phyloP scores from a whole-genome alignment of 2,888 invertebrate genomes.

The Cistogaster globosa region DNA sequence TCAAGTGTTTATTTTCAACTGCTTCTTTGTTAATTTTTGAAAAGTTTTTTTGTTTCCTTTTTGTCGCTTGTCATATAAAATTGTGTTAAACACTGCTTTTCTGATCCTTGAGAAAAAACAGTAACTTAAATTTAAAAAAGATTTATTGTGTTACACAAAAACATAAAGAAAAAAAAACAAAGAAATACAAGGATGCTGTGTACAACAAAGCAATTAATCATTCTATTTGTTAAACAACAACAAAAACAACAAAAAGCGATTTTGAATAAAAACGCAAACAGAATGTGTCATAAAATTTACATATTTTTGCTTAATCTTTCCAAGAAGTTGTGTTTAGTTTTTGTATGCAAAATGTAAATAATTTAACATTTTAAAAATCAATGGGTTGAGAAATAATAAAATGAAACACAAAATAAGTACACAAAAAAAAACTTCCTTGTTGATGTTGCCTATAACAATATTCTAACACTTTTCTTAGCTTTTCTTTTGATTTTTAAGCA shows the following conservation, averaged over 20 bases:
- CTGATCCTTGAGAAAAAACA: background rate
- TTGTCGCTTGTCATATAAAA: slow-evolving; percentile 28
- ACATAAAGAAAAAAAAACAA: background rate
- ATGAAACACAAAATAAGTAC: no score
- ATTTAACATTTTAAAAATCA: background rate
- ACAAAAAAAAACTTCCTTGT: no score
- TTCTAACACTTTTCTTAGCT: no score
- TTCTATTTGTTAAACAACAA: slow-evolving; percentile 42
- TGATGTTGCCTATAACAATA: no score
- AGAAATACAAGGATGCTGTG: slow-evolving; percentile 8
- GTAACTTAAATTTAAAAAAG: slow-evolving; percentile 36
- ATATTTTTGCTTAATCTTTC: background rate
- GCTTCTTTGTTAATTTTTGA: slow-evolving; percentile 2
- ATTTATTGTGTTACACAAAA: slow-evolving; percentile 22
- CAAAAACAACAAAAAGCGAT: slow-evolving; percentile 35
- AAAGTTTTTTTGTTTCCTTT: slow-evolving; percentile 5
- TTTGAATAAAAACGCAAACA: slow-evolving; percentile 1
- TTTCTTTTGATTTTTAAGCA: no score
- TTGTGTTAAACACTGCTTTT: slow-evolving; percentile 19
- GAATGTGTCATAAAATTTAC: background rate
- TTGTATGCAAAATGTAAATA: background rate
- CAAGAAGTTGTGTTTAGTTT: background rate
- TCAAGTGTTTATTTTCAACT: slow-evolving; percentile 25
- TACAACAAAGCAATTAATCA: slow-evolving; percentile 61
- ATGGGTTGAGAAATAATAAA: no score